phyloP scores from a whole-genome alignment of 2,797 vertebrate genomes.

The Peromyscus nudipes region DNA sequence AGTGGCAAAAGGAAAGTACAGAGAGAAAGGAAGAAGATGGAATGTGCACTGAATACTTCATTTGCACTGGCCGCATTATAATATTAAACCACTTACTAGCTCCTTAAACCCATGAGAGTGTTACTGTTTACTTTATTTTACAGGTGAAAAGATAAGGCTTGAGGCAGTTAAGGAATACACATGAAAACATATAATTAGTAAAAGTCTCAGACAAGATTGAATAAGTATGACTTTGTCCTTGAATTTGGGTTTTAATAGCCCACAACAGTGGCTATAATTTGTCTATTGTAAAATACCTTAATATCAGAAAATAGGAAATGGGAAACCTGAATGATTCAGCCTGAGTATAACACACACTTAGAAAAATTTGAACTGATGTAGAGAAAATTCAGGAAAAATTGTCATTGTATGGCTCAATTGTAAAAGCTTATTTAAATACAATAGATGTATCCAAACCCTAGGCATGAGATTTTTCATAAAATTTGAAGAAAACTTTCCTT shows the following conservation, averaged over 20 bases:
- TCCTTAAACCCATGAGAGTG: background rate
- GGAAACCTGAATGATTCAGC: background rate
- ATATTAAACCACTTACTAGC: background rate
- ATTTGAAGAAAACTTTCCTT: background rate
- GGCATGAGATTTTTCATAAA: background rate
- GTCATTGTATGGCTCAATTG: background rate
- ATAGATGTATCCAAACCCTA: background rate
- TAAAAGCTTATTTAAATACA: background rate
- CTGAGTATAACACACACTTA: background rate
- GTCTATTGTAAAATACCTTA: background rate
- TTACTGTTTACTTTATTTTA: constrained; percentile 25
- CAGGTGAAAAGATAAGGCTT: background rate
- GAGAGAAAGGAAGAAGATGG: background rate
- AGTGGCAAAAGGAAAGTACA: background rate
- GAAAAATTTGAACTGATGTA: background rate
- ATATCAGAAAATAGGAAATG: constrained; percentile 20
- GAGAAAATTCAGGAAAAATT: background rate
- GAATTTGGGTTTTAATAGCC: background rate
- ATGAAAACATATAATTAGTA: background rate
- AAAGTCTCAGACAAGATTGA: constrained; percentile 31
- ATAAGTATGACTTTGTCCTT: background rate
- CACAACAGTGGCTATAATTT: background rate
- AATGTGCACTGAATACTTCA: background rate
- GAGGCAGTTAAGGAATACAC: background rate
- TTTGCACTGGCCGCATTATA: background rate